Evolutionary conservation across 2,113 vertebrate genomes (phyloP).

Genomic region (Petromus typicus): DNA sequence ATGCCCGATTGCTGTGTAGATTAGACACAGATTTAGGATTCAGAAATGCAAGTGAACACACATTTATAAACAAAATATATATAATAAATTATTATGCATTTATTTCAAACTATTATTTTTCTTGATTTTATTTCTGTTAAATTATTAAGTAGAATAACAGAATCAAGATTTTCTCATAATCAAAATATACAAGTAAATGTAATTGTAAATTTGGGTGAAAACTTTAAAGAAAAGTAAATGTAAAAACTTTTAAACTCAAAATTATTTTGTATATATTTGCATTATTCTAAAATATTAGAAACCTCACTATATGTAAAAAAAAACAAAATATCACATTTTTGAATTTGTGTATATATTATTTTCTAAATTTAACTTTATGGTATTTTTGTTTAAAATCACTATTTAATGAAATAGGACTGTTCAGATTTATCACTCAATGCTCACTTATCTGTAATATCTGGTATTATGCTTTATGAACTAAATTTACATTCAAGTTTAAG

Average conservation of each 20-base stretch:
- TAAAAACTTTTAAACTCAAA: not conserved
- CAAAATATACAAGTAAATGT: not conserved
- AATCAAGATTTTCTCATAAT: not conserved
- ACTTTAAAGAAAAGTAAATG: not conserved
- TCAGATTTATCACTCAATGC: not conserved
- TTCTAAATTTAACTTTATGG: conserved; percentile 1
- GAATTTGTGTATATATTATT: not conserved
- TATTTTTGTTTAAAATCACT: not conserved
- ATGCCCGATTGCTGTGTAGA: not conserved
- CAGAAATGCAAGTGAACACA: not conserved
- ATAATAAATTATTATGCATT: not conserved
- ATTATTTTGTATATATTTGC: not conserved
- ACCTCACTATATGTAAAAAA: not conserved
- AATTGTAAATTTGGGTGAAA: not conserved
- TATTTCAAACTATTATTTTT: not conserved
- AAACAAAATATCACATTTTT: not conserved
- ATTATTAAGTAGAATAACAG: not conserved
- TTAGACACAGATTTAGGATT: not conserved
- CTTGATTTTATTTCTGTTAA: not conserved
- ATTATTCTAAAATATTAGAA: not conserved
- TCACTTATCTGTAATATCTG: not conserved
- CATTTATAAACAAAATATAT: too few relatives aligned
- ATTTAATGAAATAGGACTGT: not conserved
- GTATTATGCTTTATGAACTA: not conserved
- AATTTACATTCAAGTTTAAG: not conserved